phyloP scores from a whole-genome alignment of 2,797 vertebrate species.

The Phoxinus dragarum region DNA sequence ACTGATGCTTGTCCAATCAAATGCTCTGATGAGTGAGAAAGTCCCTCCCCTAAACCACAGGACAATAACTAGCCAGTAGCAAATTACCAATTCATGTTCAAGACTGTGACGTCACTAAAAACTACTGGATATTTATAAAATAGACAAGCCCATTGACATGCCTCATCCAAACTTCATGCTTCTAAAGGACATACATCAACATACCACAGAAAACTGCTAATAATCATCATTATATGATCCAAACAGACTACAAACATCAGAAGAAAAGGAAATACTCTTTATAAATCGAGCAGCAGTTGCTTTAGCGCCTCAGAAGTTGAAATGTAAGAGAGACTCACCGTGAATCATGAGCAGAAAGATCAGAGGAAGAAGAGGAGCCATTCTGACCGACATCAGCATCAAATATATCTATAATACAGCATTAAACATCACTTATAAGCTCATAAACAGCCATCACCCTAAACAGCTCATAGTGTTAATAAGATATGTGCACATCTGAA shows the following conservation, averaged over 20 bases:
- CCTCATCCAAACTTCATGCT: not conserved
- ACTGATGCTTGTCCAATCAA: not conserved
- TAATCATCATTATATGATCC: too few species aligned
- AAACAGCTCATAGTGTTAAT: not conserved
- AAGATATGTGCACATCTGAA: not conserved
- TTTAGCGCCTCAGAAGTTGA: not conserved
- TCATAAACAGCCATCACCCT: not conserved
- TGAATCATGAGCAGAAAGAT: slow-evolving; percentile 1
- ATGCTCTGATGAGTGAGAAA: not conserved
- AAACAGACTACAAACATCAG: too few species aligned
- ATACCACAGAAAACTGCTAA: too few species aligned
- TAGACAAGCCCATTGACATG: not conserved
- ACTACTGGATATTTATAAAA: too few species aligned
- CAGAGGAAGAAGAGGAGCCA: slow-evolving; percentile 12
- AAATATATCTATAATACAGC: slow-evolving; percentile 5
- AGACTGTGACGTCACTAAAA: too few species aligned
- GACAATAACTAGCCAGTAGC: not conserved
- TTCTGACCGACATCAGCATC: not conserved
- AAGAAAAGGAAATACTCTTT: too few species aligned
- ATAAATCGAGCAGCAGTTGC: too few species aligned
- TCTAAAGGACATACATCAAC: too few species aligned
- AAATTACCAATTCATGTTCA: not conserved
- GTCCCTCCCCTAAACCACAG: not conserved
- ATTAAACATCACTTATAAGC: not conserved
- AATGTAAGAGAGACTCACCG: not conserved